Base-by-base conservation (phyloP, 2,797 vertebrate species). In the Chromobotia macracanthus region DNA sequence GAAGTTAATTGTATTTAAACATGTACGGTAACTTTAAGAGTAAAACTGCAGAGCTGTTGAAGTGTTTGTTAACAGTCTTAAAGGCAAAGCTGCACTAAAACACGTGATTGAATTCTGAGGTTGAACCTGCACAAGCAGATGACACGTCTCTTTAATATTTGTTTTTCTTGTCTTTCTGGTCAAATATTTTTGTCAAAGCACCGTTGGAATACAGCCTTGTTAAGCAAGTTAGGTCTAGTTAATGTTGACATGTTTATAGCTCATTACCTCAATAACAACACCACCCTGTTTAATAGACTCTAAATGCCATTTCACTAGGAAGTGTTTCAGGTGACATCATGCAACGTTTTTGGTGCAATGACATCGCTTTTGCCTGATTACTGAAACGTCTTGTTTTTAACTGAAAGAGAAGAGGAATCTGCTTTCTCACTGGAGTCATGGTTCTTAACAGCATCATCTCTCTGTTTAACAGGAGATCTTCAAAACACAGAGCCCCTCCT, bases 401-500 rank as follows among this genome's bases (percentile, higher is more conserved):
- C 81, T 87, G 58, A 60, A 68, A 69, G 53, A 35, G 58, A 31
- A n/a, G 50, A 23, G 10, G 44, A 28, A 28, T 28, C 28, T 4
- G 2, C 28, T 28, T 2, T 28, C n/a, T n/a, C n/a, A n/a, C n/a
- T n/a, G n/a, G n/a, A n/a, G 38, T 41, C 10, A 3, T 41, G 0
- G 11, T 23, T 23, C 53, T 3, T 23, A 12, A 46, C 44, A 55
- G 23, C 53, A 1, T 56, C n/a, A 18, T 16, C 5, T 50, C 6
- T 16, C 12, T 70, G 55, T 51, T 12, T 71, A 80, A 44, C 90
- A 99, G 96, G 92, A 95, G 93, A 90, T 98, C 96, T 79, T 89
- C 92, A 82, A 96, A 97, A 92, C 94, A 92, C 84, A 97, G 96
- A 92, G 97, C 96, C 28, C 97, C 97, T 0, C 93, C 97, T 0